Base-by-base conservation (phyloP, 1,140 invertebrate genomes). In the Physella acuta region DNA sequence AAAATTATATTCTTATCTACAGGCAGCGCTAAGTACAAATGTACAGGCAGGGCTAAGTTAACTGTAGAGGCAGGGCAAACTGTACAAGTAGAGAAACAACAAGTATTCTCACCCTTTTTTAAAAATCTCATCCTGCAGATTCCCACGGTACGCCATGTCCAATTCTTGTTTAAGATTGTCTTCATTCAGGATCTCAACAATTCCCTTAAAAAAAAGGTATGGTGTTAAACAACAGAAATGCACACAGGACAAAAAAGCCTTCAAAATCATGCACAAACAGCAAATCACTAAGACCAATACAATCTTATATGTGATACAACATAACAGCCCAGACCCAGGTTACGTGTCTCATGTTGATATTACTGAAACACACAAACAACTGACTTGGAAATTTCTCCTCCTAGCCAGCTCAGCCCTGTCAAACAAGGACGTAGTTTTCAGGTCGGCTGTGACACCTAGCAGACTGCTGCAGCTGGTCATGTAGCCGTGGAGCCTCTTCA, bases 151-250 rank as follows among this genome's bases (percentile, higher is more conserved):
- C 0, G 74, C 73, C 66, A 74, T 74, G 36, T 74, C 79, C 49
- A 82, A 69, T 51, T 82, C 81, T 56, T 79, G 77, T 56, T 76
- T 78, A 24, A 81, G 39, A 66, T 81, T 81, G 65, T 82, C 81
- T 44, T 80, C 79, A 44, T 76, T 71, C 2, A 82, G 55, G 28
- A 82, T 72, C 31, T 77, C 76, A 20, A 79, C 76, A 53, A 82
- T 67, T n/a, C 75, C 78, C 79, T 81, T 66, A 17, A 60, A 28
- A 53, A 34, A n/a, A n/a, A n/a, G n/a, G n/a, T n/a, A n/a, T n/a
- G n/a, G n/a, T n/a, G n/a, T n/a, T n/a, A n/a, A n/a, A n/a, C n/a
- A n/a, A n/a, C n/a, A n/a, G n/a, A n/a, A n/a, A n/a, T n/a, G n/a
- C n/a, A n/a, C n/a, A n/a, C n/a, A n/a, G n/a, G n/a, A n/a, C n/a